A percentile compares a stretch with the other conserved stretches of the same genome.
phyloP scores from a whole-genome alignment of 2,888 invertebrate species.

The Drosophila emarginata region DNA sequence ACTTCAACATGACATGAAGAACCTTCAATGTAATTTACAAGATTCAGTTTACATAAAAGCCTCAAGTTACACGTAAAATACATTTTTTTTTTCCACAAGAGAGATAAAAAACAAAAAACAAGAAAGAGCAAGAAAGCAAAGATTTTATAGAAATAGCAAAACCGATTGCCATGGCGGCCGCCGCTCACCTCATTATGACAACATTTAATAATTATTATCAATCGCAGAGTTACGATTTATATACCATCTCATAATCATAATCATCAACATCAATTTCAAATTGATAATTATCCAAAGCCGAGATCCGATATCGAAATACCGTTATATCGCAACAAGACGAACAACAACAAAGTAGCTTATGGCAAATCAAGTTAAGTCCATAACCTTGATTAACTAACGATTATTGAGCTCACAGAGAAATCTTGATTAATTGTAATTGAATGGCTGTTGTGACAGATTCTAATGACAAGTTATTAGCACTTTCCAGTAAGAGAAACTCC shows the following conservation, averaged over 20 bases:
- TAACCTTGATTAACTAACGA: conserved; percentile 50
- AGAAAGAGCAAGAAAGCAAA: not conserved
- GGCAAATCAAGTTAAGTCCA: conserved; percentile 17
- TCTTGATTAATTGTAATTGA: conserved; percentile 58
- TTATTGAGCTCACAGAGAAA: conserved; percentile 35
- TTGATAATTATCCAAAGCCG: conserved; percentile 6
- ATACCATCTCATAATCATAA: conserved; percentile 27
- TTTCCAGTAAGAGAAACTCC: conserved; percentile 21
- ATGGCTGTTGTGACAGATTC: conserved; percentile 34
- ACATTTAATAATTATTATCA: conserved; percentile 43
- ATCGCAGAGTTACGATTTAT: conserved; percentile 26
- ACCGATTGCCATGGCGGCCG: not conserved
- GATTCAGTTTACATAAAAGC: conserved; percentile 35
- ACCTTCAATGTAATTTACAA: conserved; percentile 61
- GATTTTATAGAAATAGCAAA: not conserved
- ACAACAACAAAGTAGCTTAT: conserved; percentile 7
- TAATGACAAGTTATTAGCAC: conserved; percentile 45
- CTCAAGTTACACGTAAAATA: not conserved
- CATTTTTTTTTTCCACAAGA: not conserved
- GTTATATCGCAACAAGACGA: conserved; percentile 24
- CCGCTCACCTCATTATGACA: conserved; percentile 16
- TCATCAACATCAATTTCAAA: conserved; percentile 13
- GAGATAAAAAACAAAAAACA: not conserved
- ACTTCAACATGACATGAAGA: conserved; percentile 42
- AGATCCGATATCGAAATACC: conserved; percentile 33